Evolutionary conservation across 37 sponge, comb jelly and placozoan genomes (phyloP).

Genomic region (Chondrilla cf. caribensis): DNA sequence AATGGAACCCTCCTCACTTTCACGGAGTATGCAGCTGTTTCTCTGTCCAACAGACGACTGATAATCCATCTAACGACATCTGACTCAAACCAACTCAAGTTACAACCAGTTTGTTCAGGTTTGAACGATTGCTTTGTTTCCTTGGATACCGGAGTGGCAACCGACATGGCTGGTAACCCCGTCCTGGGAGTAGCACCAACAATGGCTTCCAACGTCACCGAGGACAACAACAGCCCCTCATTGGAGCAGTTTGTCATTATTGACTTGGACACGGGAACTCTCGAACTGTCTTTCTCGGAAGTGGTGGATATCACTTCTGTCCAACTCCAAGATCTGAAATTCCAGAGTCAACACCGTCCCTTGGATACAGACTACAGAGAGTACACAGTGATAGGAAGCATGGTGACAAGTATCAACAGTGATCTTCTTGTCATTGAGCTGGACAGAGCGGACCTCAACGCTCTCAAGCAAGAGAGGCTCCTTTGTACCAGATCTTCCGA

Average conservation of each 20-base stretch:
- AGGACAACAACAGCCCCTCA: constrained; percentile 53
- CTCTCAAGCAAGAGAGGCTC: constrained; percentile 50
- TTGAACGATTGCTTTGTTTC: constrained; percentile 62
- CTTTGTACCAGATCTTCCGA: constrained; percentile 56
- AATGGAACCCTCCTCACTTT: constrained; percentile 41
- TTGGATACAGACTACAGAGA: constrained; percentile 46
- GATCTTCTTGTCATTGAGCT: constrained; percentile 57
- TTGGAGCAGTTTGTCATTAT: constrained; percentile 72
- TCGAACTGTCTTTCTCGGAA: constrained; percentile 73
- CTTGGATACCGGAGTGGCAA: constrained; percentile 49
- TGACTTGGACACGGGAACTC: constrained; percentile 64
- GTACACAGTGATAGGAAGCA: constrained; percentile 58
- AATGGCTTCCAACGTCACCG: constrained; percentile 50
- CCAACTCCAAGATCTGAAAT: constrained; percentile 39
- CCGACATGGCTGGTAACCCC: constrained; percentile 73
- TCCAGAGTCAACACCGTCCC: constrained; percentile 61
- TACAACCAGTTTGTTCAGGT: constrained; percentile 5
- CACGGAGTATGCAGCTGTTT: constrained; percentile 19
- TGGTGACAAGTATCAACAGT: constrained; percentile 57
- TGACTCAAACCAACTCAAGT: constrained; percentile 66
- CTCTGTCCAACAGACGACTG: constrained; percentile 27
- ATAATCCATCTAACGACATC: constrained; percentile 46
- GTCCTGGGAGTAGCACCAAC: constrained; percentile 30
- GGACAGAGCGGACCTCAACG: constrained; percentile 59
- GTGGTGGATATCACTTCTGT: constrained; percentile 60